phyloP scores from a whole-genome alignment of 2,797 vertebrate species.

The Dendrocincla fuliginosa region DNA sequence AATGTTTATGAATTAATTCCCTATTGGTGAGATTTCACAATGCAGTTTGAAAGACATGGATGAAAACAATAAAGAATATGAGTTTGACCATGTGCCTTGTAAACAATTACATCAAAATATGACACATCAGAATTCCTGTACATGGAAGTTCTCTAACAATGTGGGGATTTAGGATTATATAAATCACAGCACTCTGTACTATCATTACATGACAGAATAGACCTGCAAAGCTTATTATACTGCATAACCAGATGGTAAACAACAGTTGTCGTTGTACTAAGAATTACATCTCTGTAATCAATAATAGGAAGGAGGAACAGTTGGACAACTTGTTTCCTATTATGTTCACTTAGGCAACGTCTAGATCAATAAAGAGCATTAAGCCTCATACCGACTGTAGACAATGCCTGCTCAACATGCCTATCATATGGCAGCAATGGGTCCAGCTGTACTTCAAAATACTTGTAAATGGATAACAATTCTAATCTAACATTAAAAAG shows the following conservation, averaged over 20 bases:
- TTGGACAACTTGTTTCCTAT: conserved; percentile 76
- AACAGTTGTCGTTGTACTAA: conserved; percentile 70
- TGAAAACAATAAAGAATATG: conserved; percentile 12
- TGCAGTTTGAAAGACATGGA: not conserved
- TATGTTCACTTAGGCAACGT: conserved; percentile 71
- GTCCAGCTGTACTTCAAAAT: conserved; percentile 49
- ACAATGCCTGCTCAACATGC: conserved; percentile 42
- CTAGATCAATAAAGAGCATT: conserved; percentile 62
- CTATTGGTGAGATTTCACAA: not conserved
- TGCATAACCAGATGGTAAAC: conserved; percentile 73
- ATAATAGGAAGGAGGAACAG: conserved; percentile 75
- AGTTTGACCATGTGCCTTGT: not conserved
- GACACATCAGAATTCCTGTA: conserved; percentile 35
- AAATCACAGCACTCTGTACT: conserved; percentile 38
- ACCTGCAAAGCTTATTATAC: conserved; percentile 71
- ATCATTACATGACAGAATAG: conserved; percentile 53
- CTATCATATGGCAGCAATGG: conserved; percentile 27
- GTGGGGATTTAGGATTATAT: conserved; percentile 50
- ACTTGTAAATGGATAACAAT: conserved; percentile 49
- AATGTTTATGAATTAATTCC: conserved; percentile 15
- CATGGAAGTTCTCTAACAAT: conserved; percentile 1
- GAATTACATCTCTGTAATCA: conserved; percentile 72
- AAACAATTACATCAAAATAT: conserved; percentile 19
- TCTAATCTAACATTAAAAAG: conserved; percentile 39
- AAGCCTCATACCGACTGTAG: conserved; percentile 53